Conservation (phyloP, 30 jellyfish, hydroid and myxozoan genomes). For the Rhopilema esculentum region DNA sequence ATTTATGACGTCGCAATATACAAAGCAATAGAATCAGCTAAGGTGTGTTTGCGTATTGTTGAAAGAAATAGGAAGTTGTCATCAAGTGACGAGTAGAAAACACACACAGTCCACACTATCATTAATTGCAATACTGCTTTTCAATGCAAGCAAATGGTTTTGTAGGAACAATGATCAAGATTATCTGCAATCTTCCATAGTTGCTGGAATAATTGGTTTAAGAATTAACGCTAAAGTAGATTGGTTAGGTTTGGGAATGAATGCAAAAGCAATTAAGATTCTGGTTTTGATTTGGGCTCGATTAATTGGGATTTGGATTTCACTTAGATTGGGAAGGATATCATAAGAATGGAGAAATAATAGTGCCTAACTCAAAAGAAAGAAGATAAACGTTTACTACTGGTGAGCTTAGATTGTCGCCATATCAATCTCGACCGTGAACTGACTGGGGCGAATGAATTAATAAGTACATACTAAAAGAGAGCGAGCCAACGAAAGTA, state of each 20-base stretch:
- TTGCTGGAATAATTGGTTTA: not conserved
- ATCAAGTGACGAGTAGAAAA: not conserved
- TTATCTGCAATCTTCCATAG: not conserved
- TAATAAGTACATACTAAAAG: too few species aligned
- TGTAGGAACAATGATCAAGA: not conserved
- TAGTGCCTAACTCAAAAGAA: not conserved
- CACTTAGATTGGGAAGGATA: not conserved
- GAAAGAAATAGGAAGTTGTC: not conserved
- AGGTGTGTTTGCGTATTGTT: too few species aligned
- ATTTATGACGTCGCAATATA: too few species aligned
- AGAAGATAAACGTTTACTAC: too few species aligned
- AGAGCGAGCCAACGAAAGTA: not conserved
- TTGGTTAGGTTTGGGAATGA: not conserved
- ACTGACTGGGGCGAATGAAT: too few species aligned
- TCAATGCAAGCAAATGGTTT: not conserved
- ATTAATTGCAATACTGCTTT: not conserved
- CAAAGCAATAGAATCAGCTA: too few species aligned
- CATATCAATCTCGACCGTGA: too few species aligned
- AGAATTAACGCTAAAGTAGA: not conserved
- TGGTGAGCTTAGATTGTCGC: too few species aligned
- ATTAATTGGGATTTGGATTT: not conserved
- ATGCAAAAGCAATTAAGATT: not conserved
- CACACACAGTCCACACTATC: not conserved
- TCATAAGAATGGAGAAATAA: not conserved
- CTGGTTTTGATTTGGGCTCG: too few species aligned